Evolutionary conservation across 2,797 vertebrate genomes (phyloP).

Genomic region (Scomberomorus guttatus): DNA sequence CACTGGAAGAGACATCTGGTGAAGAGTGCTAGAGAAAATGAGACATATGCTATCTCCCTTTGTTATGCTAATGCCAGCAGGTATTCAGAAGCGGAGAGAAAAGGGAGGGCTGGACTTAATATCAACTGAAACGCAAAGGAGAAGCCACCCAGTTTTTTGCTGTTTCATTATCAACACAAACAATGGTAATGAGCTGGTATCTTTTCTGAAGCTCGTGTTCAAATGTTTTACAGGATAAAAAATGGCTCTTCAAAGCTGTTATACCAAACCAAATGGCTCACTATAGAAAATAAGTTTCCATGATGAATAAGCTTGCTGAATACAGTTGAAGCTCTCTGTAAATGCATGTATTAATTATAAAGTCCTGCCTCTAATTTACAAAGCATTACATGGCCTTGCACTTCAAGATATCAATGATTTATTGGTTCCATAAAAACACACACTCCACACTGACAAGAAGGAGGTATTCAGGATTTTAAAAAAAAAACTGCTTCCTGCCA

Average conservation of each 20-base stretch:
- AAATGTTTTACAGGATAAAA: neutral
- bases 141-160: neutral
- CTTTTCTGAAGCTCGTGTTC: neutral
- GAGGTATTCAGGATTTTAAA: neutral
- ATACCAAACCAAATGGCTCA: neutral
- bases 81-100: neutral
- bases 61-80: conserved; percentile 46
- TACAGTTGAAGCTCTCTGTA: neutral
- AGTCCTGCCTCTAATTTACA: conserved; percentile 37
- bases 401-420: conserved; percentile 50
- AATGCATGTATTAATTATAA: conserved; percentile 37
- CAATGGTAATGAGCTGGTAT: neutral
- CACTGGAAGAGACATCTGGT: neutral
- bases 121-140: conserved; percentile 7
- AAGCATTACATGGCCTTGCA: conserved; percentile 47
- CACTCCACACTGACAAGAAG: neutral
- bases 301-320: neutral
- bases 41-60: conserved; percentile 39
- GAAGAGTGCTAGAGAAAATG: conserved; percentile 41
- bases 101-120: neutral
- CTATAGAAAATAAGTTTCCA: neutral
- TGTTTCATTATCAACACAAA: neutral
- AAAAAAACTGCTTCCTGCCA: neutral
- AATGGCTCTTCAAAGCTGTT: neutral
- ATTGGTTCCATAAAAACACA: conserved; percentile 25